These are phyloP conservation scores for Psammodynastes pulverulentus DNA, from an alignment of 2,113 vertebrate genomes.

Conservation along the genomic window DNA sequence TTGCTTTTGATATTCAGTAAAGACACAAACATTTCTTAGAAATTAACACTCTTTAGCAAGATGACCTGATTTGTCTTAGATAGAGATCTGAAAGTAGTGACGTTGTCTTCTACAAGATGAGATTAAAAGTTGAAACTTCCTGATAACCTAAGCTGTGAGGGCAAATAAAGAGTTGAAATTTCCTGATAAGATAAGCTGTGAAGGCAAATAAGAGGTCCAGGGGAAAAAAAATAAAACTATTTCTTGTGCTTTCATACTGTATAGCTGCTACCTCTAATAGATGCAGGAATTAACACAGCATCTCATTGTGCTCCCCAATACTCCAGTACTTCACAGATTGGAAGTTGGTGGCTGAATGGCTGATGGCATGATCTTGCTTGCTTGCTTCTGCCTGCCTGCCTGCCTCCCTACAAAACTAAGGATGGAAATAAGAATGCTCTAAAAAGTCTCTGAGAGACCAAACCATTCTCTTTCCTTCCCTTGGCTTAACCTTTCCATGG, in stretches of 20 bases:
- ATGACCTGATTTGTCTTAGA: neutral
- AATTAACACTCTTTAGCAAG: neutral
- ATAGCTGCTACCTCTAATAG: neutral
- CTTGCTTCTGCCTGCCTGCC: neutral
- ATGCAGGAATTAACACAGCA: neutral
- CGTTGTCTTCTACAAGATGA: neutral
- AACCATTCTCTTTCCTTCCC: neutral
- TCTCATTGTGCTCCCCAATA: neutral
- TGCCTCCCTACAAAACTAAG: neutral
- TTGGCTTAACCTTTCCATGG: neutral
- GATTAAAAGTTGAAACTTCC: neutral
- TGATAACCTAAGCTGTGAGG: neutral
- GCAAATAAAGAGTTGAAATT: neutral
- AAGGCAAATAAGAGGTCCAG: neutral
- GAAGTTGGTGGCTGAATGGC: neutral
- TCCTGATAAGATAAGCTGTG: neutral
- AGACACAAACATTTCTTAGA: neutral
- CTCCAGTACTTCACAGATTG: neutral
- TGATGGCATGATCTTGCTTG: neutral
- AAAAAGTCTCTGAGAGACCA: neutral
- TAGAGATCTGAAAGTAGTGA: too few species aligned
- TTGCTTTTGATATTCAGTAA: neutral
- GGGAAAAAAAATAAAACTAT: neutral
- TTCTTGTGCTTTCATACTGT: neutral
- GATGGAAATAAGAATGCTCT: neutral